Base-by-base conservation (phyloP, 2,888 invertebrate genomes). In the Yponomeuta evonymella region DNA sequence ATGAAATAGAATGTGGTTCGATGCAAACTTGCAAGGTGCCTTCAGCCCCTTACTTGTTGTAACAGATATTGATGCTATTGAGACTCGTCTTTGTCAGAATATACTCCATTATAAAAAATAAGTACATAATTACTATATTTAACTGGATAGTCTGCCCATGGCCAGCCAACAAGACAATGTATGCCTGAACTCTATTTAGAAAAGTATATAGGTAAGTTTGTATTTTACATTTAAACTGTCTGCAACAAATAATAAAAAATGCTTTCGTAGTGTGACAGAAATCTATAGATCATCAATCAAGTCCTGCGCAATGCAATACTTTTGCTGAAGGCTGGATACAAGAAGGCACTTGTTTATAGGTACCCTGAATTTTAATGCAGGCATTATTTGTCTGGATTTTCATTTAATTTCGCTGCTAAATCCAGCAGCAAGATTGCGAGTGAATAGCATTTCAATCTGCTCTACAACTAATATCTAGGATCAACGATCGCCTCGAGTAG, bases 291-390 rank as follows among this genome's bases (percentile, higher is more conserved):
- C 15, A 58, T 58, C 12, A 58, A 58, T 15, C 51, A 58, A 1
- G 15, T 58, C 51, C 70, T 36, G 36, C 83, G 86, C 86, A 79
- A 82, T 84, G 51, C 51, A 58, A 58, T 58, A 58, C 12, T 58
- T 58, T 85, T 81, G 80, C 78, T 84, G 87, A 90, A 90, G 90
- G 90, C 91, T 90, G 90, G 90, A 89, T 86, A 88, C 86, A 82
- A 85, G 86, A 91, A 91, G 91, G 91, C 91, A 91, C 91, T 91
- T 85, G 89, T 89, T 89, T 82, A 85, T 33, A 48, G 36, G n/a
- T 86, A 89, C 88, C 88, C 87, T 83, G 83, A 83, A 12, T 70
- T n/a, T 23, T 48, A 70, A 63, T 64, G 64, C 70, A 70, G 70
- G 70, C 68, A 15, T 68, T 29, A 48, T 48, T 67, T 65, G 65